Evolutionary conservation across 2,797 vertebrate genomes (phyloP).

Genomic region (Eospalax fontanierii): DNA sequence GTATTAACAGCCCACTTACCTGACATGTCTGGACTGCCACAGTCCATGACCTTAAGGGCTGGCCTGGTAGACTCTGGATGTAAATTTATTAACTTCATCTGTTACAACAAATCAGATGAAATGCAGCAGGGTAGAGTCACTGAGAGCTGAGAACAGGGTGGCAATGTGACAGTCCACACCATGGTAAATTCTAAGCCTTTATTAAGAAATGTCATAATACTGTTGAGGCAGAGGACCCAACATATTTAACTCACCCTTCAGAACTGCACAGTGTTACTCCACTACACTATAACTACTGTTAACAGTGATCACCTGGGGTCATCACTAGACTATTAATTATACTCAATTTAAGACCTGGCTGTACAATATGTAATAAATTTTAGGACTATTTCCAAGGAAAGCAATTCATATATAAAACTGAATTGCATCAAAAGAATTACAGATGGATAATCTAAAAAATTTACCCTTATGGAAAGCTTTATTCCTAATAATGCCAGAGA

Average conservation of each 20-base stretch:
- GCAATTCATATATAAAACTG: constrained; percentile 46
- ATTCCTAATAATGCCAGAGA: constrained; percentile 42
- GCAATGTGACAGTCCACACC: background rate
- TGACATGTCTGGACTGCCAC: background rate
- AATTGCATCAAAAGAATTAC: constrained; percentile 55
- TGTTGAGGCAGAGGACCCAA: background rate
- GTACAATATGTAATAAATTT: background rate
- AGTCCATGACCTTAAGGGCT: background rate
- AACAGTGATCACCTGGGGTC: background rate
- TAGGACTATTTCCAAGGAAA: constrained; percentile 52
- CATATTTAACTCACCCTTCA: background rate
- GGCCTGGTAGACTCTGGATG: background rate
- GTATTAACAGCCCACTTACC: constrained; percentile 19
- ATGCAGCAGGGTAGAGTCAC: background rate
- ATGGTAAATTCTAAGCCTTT: background rate
- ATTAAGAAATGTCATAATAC: background rate
- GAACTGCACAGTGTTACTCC: background rate
- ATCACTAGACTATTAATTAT: background rate
- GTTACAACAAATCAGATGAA: background rate
- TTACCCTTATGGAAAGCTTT: constrained; percentile 48
- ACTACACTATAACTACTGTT: background rate
- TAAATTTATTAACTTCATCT: constrained; percentile 26
- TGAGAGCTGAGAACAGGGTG: background rate
- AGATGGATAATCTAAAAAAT: constrained; percentile 60
- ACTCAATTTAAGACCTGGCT: constrained; percentile 13